phyloP scores from a whole-genome alignment of 2,888 invertebrate species.

The Spatulosminthurus flaviceps region DNA sequence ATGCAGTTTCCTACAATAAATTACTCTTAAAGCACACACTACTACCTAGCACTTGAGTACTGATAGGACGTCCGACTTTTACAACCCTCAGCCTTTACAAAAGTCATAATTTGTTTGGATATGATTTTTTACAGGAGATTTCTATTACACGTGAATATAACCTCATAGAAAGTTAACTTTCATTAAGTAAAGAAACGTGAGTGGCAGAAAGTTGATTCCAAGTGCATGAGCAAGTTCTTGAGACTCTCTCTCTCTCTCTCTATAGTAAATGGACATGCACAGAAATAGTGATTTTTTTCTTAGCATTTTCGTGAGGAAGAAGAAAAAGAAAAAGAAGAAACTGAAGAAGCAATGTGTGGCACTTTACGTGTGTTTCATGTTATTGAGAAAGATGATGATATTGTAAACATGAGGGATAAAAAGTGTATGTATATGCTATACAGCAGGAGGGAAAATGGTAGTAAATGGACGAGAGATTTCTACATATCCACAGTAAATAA shows the following conservation, averaged over 20 bases:
- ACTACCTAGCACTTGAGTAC: not conserved
- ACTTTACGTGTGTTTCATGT: constrained; percentile 21
- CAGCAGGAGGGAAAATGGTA: no score
- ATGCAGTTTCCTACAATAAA: constrained; percentile 43
- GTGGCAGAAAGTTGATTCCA: not conserved
- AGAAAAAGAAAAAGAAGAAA: not conserved
- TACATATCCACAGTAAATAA: not conserved
- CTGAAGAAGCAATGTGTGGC: constrained; percentile 18
- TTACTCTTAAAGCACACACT: constrained; percentile 2
- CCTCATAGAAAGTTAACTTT: constrained; percentile 14
- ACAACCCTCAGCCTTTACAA: no score
- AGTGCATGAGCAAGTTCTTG: no score
- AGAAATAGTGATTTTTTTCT: no score
- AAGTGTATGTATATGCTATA: not conserved
- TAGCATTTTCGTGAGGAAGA: no score
- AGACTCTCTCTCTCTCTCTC: no score
- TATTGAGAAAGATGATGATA: constrained; percentile 21
- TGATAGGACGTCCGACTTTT: no score
- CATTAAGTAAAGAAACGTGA: constrained; percentile 8
- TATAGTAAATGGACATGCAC: no score
- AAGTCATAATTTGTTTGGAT: not conserved
- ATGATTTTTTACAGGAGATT: no score
- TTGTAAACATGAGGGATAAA: constrained; percentile 12
- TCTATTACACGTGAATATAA: no score
- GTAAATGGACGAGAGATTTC: no score